Base-by-base conservation (phyloP, 2,113 vertebrate genomes). In the Sceloporus undulatus region DNA sequence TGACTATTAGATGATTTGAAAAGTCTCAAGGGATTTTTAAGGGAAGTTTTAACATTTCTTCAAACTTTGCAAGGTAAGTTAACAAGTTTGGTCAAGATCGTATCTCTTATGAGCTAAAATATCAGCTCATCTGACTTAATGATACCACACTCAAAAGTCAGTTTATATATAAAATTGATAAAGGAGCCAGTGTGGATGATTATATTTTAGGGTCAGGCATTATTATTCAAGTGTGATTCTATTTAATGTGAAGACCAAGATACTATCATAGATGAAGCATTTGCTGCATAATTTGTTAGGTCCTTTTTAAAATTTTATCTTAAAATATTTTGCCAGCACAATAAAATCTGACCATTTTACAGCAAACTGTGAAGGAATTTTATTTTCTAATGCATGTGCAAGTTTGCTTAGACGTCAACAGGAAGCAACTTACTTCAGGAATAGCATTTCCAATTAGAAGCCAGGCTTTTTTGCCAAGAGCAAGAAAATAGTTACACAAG, bases 401-500 rank as follows among this genome's bases (percentile, higher is more conserved):
- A 10, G 86, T 90, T 62, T 25, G 91, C 62, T 76, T 29, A 66
- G 38, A 74, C 10, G 79, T 14, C 82, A 76, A 75, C 9, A 89
- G 85, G 52, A 73, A 76, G 21, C 0, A 11, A 81, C 94, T 94
- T 90, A 99, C 98, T 98, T 99, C 98, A 4, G 99, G 99, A 91
- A 99, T 97, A 6, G 99, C 99, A 0, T 92, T 98, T 93, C 99
- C 99, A 70, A 97, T 97, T 75, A 98, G 87, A 9, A 99, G 97
- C 98, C 98, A 99, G 27, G 98, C 97, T 93, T 97, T 98, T 89
- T 98, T 99, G 1, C 97, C 98, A 97, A 99, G 97, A 59, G 93
- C 97, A 92, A 99, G 97, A 87, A 99, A 99, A 93, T 98, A 99
- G 95, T 99, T 99, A 88, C 99, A 99, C 78, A 99, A 91, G 3